phyloP scores from a whole-genome alignment of 2,797 vertebrate species.

The Sparus aurata region DNA sequence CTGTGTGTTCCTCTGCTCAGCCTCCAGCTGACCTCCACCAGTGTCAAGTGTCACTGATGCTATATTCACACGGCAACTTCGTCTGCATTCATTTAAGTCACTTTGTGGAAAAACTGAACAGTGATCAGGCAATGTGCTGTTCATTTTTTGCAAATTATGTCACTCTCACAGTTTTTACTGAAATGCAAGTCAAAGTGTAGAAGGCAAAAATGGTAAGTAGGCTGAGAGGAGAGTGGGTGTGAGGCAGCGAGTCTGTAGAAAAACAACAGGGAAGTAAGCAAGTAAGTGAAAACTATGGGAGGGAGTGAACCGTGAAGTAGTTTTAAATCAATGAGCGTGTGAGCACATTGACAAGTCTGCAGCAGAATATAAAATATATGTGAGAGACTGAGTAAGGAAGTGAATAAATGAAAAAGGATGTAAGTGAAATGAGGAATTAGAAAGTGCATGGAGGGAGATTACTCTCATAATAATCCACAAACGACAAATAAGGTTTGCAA shows the following conservation, averaged over 20 bases:
- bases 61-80: not conserved
- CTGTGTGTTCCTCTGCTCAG: not conserved
- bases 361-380: not conserved
- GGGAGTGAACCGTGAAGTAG: not conserved
- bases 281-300: not conserved
- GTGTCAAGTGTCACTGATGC: no score
- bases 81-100: not conserved
- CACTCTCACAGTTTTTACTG: not conserved
- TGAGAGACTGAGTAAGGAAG: not conserved
- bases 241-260: not conserved
- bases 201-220: conserved; percentile 5
- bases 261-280: not conserved
- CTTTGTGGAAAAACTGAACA: not conserved
- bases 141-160: not conserved
- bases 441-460: not conserved
- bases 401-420: not conserved
- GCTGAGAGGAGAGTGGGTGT: not conserved
- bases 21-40: conserved; percentile 5
- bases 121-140: not conserved
- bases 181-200: conserved; percentile 6
- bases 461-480: no score
- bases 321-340: conserved; percentile 6
- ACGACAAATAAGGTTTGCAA: no score
- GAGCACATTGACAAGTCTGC: not conserved
- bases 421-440: not conserved